Percentiles rank a stretch among this genome's conserved stretches.
phyloP scores from a whole-genome alignment of 2,888 invertebrate species.

The Zootermopsis nevadensis region DNA sequence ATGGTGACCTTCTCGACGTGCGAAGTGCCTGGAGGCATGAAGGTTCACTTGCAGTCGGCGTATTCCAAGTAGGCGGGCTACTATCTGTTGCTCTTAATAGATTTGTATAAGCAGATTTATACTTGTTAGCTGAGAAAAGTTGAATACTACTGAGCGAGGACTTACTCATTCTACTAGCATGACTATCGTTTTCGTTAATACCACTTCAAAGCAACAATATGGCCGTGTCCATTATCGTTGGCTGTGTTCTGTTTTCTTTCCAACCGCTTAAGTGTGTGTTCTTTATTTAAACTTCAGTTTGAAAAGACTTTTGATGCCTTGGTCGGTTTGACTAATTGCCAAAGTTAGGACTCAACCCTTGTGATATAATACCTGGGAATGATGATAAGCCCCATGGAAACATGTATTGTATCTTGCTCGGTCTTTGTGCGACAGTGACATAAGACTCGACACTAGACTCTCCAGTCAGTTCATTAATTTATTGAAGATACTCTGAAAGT shows the following conservation, averaged over 20 bases:
- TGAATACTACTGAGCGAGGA: no score
- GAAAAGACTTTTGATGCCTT: constrained; percentile 32
- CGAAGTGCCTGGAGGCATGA: no score
- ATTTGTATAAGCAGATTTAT: no score
- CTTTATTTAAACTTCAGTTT: constrained; percentile 25
- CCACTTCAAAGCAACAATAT: constrained; percentile 11
- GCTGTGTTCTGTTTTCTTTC: background rate
- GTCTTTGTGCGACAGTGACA: background rate
- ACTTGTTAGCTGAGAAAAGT: background rate
- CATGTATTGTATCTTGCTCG: background rate
- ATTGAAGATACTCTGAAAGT: no score
- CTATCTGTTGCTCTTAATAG: no score
- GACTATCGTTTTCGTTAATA: constrained; percentile 21
- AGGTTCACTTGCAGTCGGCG: no score
- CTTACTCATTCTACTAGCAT: background rate
- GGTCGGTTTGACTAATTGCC: constrained; percentile 38
- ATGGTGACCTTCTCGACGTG: no score
- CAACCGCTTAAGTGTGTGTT: constrained; percentile 7
- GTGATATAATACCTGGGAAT: constrained; percentile 39
- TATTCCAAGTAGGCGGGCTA: no score
- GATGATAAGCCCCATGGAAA: constrained; percentile 33
- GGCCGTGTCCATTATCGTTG: background rate
- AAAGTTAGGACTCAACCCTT: constrained; percentile 34
- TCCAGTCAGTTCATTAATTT: no score
- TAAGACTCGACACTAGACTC: background rate